Base-by-base conservation (phyloP, 2,888 invertebrate genomes). In the Pheosia gnoma region DNA sequence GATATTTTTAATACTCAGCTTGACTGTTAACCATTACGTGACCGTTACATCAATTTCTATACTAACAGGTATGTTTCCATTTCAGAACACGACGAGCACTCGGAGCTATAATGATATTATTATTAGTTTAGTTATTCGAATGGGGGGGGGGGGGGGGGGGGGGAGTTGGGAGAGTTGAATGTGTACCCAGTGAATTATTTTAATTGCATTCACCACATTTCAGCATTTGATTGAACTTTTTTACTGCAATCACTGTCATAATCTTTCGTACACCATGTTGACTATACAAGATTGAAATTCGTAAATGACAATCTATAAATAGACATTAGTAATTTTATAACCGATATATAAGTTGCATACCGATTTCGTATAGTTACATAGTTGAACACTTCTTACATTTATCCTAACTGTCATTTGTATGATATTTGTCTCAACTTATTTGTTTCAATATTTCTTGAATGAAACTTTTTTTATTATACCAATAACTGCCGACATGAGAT, bases 101-200 rank as follows among this genome's bases (percentile, higher is more conserved):
- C 85, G 10, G 93, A 93, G 83, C 91, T 93, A 92, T 93, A 91
- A 93, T 90, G 82, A 83, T 78, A 76, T 83, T 81, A 79, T 74
- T 70, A 70, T 74, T 71, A 72, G 59, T 61, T 71, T 75, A 80
- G 69, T 70, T 74, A 74, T 78, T 74, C 67, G 71, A 67, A 75
- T 72, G 65, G 64, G 67, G 73, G 61, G 55, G 56, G 58, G 61
- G 58, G 61, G n/a, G n/a, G n/a, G n/a, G n/a, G n/a, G n/a, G n/a
- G n/a, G n/a, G n/a, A n/a, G n/a, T n/a, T n/a, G 59, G 52, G 62
- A 66, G 62, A 59, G 49, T 57, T 47, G 77, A 61, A 62, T 71
- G 79, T 63, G 63, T 65, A 63, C 65, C 55, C 67, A 65, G 39
- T 36, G 49, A 37, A 58, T 38, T 36, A 1, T 11, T 39, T 11